A percentile compares a stretch with the other conserved stretches of the same genome.
Conservation (phyloP, 1,140 invertebrate genomes). For the Drosophila obscura region DNA sequence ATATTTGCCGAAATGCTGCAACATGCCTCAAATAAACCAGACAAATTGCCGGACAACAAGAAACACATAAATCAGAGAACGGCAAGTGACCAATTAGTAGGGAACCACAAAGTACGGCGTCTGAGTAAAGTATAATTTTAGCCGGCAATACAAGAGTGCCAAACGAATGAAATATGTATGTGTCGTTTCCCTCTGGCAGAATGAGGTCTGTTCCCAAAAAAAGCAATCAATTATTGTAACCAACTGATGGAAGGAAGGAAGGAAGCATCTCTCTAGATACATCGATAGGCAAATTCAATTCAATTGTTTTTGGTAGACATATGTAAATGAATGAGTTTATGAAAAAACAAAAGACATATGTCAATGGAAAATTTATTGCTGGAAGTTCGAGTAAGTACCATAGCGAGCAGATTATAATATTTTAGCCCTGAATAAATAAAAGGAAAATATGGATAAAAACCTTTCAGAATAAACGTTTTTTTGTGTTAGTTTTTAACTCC, state of each 20-base stretch:
- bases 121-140: background rate
- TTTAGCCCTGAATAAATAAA: too few species aligned
- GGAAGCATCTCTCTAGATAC: background rate
- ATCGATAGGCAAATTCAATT: background rate
- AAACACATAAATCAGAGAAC: constrained; percentile 56
- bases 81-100: constrained; percentile 53
- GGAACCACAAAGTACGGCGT: constrained; percentile 16
- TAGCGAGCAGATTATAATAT: too few species aligned
- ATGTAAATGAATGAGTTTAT: constrained; percentile 10
- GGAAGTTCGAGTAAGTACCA: background rate
- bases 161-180: constrained; percentile 3
- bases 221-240: constrained; percentile 30
- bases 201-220: background rate
- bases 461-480: too few species aligned
- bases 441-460: too few species aligned
- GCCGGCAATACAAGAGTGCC: background rate
- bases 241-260: background rate
- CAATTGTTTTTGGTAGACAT: background rate
- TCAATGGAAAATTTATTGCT: constrained; percentile 6
- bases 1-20: constrained; percentile 45
- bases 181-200: background rate
- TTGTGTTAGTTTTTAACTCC: too few species aligned
- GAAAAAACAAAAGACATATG: background rate
- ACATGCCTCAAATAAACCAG: constrained; percentile 59
- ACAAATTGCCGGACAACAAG: constrained; percentile 55